Evolutionary conservation across 35 echinoderm and acorn worm genomes (phyloP).

Genomic region (Lytechinus variegatus): DNA sequence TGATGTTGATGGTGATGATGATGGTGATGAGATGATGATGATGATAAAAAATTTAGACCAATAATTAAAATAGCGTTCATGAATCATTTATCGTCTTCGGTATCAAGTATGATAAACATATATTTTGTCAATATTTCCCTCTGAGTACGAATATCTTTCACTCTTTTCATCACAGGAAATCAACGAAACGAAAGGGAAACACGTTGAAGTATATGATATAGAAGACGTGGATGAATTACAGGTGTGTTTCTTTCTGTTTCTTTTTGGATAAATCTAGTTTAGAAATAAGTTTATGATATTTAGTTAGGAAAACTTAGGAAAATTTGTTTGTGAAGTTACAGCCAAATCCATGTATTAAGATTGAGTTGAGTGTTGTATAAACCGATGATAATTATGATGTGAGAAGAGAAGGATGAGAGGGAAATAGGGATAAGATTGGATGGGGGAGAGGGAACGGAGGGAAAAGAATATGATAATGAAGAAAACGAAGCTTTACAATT

Average conservation of each 20-base stretch:
- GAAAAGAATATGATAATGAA: not conserved
- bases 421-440: not conserved
- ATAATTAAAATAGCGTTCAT: too few relatives aligned
- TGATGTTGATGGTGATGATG: too few relatives aligned
- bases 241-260: not conserved
- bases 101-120: not conserved
- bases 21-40: too few relatives aligned
- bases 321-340: too few relatives aligned
- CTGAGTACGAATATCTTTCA: not conserved
- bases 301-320: too few relatives aligned
- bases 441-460: not conserved
- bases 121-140: not conserved
- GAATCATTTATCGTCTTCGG: too few relatives aligned
- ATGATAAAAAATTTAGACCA: too few relatives aligned
- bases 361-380: not conserved
- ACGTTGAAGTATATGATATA: slow-evolving; percentile 24
- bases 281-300: not conserved
- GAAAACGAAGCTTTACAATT: not conserved
- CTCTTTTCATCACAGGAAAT: not conserved
- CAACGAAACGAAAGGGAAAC: not conserved
- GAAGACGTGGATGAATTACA: slow-evolving; percentile 26
- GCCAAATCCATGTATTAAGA: too few relatives aligned
- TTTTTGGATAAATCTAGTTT: not conserved
- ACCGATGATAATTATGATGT: not conserved
- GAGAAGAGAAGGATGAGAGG: not conserved